Evolutionary conservation across 2,113 vertebrate genomes (phyloP).

Genomic region (Motacilla alba): DNA sequence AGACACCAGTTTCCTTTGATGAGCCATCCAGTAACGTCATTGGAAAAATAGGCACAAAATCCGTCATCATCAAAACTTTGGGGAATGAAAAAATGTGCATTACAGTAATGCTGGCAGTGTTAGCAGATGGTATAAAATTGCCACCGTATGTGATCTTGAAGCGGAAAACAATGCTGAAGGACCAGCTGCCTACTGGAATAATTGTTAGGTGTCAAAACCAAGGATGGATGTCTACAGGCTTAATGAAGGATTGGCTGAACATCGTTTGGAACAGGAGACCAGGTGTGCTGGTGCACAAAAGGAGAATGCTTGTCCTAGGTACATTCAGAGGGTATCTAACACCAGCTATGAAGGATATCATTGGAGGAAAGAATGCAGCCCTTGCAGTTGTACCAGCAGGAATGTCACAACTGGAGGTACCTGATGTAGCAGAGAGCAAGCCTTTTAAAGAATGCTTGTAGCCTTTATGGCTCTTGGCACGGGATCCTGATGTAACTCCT

Average conservation of each 20-base stretch:
- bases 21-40: conserved; percentile 18
- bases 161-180: conserved; percentile 65
- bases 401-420: neutral
- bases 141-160: conserved; percentile 67
- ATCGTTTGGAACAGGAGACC: neutral
- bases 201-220: conserved; percentile 62
- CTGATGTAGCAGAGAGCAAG: neutral
- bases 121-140: conserved; percentile 68
- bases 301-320: neutral
- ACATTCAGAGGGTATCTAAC: neutral
- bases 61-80: conserved; percentile 52
- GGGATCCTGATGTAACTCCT: neutral
- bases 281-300: conserved; percentile 13
- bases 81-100: conserved; percentile 50
- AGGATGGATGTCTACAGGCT: conserved; percentile 55
- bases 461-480: neutral
- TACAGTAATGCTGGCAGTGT: conserved; percentile 50
- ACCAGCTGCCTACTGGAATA: conserved; percentile 64
- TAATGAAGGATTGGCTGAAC: conserved; percentile 58
- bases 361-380: neutral
- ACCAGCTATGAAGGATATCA: neutral
- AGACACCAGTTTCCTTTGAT: conserved; percentile 14
- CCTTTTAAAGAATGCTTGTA: neutral
- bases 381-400: neutral
- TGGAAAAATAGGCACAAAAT: conserved; percentile 51